phyloP scores from a whole-genome alignment of 2,797 vertebrate genomes.

The Sebastes matsubarae region DNA sequence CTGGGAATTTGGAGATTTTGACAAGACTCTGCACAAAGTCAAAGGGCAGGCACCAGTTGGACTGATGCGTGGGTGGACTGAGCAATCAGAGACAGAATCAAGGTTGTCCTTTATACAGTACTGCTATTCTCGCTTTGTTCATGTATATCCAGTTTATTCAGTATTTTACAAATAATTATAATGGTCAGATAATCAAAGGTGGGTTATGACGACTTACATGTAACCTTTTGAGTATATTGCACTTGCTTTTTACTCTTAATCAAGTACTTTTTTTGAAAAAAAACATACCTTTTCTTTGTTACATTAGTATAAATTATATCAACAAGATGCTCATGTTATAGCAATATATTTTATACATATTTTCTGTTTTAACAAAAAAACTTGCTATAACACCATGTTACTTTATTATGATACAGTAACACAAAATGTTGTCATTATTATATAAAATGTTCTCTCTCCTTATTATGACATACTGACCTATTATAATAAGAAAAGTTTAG shows the following conservation, averaged over 20 bases:
- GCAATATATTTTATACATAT: background rate
- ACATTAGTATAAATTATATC: background rate
- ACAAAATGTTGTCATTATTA: background rate
- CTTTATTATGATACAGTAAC: background rate
- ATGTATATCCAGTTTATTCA: background rate
- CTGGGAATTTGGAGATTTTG: slow-evolving; percentile 55
- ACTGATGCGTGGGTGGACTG: slow-evolving; percentile 54
- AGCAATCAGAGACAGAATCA: slow-evolving; percentile 50
- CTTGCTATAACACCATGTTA: background rate
- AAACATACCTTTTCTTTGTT: background rate
- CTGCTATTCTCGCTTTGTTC: slow-evolving; percentile 1
- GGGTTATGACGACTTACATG: background rate
- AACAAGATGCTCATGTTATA: background rate
- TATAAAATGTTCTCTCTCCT: too few species aligned
- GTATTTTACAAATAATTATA: background rate
- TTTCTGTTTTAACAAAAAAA: background rate
- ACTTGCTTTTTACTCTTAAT: background rate
- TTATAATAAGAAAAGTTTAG: background rate
- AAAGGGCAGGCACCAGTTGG: slow-evolving; percentile 35
- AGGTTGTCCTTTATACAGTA: slow-evolving; percentile 1
- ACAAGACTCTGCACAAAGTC: slow-evolving; percentile 51
- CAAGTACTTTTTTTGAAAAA: background rate
- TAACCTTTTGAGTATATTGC: background rate
- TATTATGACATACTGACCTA: too few species aligned
- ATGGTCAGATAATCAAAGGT: background rate